phyloP scores from a whole-genome alignment of 2,797 vertebrate species.

The Syncerus caffer region DNA sequence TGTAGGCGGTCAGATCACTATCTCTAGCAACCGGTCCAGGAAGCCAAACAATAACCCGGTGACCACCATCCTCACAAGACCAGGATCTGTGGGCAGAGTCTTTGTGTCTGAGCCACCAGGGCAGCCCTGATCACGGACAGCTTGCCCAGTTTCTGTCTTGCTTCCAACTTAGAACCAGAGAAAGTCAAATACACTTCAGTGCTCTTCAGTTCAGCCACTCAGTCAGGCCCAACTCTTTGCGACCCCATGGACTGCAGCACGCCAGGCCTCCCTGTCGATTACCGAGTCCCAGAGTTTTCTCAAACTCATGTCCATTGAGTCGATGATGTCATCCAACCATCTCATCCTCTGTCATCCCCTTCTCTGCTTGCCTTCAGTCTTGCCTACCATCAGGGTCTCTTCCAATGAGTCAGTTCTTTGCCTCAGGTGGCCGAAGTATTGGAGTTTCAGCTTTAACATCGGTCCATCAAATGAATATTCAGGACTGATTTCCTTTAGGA shows the following conservation, averaged over 20 bases:
- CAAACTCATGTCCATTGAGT: neutral
- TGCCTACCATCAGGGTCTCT: neutral
- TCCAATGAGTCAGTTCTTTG: neutral
- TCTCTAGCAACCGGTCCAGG: neutral
- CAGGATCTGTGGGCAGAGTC: neutral
- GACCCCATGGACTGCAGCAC: neutral
- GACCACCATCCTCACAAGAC: neutral
- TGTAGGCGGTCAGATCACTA: neutral
- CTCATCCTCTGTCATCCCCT: neutral
- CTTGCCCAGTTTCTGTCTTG: neutral
- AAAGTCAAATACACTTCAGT: neutral
- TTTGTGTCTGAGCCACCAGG: neutral
- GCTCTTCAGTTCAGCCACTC: neutral
- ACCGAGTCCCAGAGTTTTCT: accelerated
- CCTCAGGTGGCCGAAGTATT: neutral
- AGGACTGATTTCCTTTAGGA: neutral
- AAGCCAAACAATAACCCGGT: neutral
- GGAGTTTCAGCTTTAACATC: neutral
- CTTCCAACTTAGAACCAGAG: neutral
- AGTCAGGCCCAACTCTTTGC: accelerated
- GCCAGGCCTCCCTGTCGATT: neutral
- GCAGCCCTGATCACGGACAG: neutral
- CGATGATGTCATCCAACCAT: too few relatives aligned
- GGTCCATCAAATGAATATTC: neutral
- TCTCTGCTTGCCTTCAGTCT: neutral